Conservation (phyloP, 2,888 invertebrate species). For the Diploptera punctata region DNA sequence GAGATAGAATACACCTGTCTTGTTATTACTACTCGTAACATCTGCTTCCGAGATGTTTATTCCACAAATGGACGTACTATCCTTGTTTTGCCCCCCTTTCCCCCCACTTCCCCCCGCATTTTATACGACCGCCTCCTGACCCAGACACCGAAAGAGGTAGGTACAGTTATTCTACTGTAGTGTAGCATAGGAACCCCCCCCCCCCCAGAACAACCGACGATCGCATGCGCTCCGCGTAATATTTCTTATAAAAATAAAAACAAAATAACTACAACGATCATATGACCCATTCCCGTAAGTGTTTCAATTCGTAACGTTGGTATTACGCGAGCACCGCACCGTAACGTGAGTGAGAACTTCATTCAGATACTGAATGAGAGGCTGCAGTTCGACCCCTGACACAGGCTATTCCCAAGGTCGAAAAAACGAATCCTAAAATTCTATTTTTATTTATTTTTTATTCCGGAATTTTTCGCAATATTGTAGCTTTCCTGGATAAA, state of each 20-base stretch:
- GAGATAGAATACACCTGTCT: slow-evolving; percentile 1
- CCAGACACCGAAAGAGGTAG: slow-evolving; percentile 56
- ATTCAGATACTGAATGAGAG: too few species aligned
- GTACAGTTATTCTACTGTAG: slow-evolving; percentile 56
- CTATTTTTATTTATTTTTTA: too few species aligned
- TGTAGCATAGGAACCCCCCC: neutral
- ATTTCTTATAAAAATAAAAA: slow-evolving; percentile 9
- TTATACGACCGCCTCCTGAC: slow-evolving; percentile 59
- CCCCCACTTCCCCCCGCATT: slow-evolving; percentile 9
- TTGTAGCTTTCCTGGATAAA: too few species aligned
- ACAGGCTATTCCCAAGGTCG: too few species aligned
- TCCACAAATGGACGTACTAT: slow-evolving; percentile 29
- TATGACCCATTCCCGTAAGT: too few species aligned
- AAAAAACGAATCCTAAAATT: too few species aligned
- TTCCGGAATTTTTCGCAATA: too few species aligned
- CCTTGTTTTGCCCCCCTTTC: slow-evolving; percentile 5
- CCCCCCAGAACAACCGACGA: neutral
- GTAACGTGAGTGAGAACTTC: too few species aligned
- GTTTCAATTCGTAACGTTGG: too few species aligned
- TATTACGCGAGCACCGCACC: too few species aligned
- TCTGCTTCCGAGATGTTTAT: slow-evolving; percentile 33
- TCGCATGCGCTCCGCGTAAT: slow-evolving; percentile 5
- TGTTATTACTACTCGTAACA: slow-evolving; percentile 32
- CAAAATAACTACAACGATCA: too few species aligned
- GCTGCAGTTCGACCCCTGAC: too few species aligned